Conservation (phyloP, 2,888 invertebrate species). For the Scaptomyza flava region DNA sequence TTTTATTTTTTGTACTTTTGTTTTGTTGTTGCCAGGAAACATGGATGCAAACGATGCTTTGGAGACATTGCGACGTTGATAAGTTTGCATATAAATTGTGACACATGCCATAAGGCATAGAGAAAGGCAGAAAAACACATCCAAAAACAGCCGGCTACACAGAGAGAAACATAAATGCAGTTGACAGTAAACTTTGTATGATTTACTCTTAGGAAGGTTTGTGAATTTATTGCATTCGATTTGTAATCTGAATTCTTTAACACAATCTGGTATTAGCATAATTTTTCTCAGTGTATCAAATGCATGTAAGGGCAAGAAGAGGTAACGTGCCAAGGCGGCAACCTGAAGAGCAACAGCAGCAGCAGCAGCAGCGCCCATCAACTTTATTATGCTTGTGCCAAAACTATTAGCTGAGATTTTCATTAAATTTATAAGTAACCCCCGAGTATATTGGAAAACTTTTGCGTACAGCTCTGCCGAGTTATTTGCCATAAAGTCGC, state of each 20-base stretch:
- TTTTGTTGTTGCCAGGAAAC: slow-evolving; percentile 32
- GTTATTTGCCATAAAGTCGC: slow-evolving; percentile 58
- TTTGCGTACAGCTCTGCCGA: slow-evolving; percentile 45
- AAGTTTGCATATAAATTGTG: slow-evolving; percentile 80
- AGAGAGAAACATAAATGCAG: not conserved
- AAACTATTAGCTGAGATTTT: slow-evolving; percentile 76
- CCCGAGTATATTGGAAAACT: slow-evolving; percentile 65
- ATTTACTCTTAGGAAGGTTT: too few species aligned
- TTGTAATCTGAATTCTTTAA: too few species aligned
- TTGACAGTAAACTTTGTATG: not conserved
- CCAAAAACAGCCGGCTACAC: slow-evolving; percentile 20
- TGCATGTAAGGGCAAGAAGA: slow-evolving; percentile 5
- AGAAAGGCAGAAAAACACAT: slow-evolving; percentile 23
- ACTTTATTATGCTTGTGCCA: slow-evolving; percentile 68
- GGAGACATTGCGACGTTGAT: slow-evolving; percentile 76
- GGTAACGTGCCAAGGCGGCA: slow-evolving; percentile 12
- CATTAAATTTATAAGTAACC: slow-evolving; percentile 73
- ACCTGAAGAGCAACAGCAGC: not conserved
- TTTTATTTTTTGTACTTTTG: slow-evolving; percentile 25
- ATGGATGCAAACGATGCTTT: slow-evolving; percentile 74
- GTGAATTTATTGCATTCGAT: too few species aligned
- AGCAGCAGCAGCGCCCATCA: slow-evolving; percentile 5
- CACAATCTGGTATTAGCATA: too few species aligned
- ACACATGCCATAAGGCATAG: slow-evolving; percentile 51
- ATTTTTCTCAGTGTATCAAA: not conserved